phyloP scores from a whole-genome alignment of 2,113 vertebrate genomes.

The Limnothrissa miodon region DNA sequence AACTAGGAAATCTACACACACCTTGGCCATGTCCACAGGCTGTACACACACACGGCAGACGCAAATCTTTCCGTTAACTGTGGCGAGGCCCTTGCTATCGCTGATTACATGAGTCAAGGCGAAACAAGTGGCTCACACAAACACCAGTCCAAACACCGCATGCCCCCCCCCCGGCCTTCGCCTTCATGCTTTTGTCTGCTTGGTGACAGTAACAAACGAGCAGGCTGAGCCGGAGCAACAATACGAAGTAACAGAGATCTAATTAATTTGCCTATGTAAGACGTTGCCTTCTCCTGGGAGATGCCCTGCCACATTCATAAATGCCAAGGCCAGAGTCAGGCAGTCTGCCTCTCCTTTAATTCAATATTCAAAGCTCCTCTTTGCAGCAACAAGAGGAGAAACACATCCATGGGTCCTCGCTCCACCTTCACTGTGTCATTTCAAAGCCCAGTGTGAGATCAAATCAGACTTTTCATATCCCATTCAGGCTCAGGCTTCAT shows the following conservation, averaged over 20 bases:
- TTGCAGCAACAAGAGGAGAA: background rate
- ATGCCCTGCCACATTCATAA: background rate
- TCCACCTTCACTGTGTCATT: background rate
- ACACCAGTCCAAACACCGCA: background rate
- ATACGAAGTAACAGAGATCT: background rate
- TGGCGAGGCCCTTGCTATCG: conserved; percentile 22
- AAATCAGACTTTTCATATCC: background rate
- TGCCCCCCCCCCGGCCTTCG: background rate
- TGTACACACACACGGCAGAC: background rate
- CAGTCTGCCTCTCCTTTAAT: background rate
- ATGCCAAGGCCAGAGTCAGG: conserved; percentile 18
- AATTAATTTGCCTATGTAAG: conserved; percentile 10
- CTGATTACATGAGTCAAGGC: background rate
- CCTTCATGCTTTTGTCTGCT: background rate
- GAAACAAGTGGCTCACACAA: background rate
- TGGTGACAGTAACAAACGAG: conserved; percentile 16
- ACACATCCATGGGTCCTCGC: background rate
- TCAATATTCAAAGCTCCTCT: background rate
- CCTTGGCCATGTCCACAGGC: background rate
- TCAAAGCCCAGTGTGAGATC: background rate
- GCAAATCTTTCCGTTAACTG: conserved; percentile 40
- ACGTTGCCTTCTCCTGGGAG: background rate
- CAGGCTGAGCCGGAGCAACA: background rate
- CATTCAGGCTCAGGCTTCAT: background rate
- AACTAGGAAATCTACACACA: background rate